Evolutionary conservation across 2,797 vertebrate genomes (phyloP), one percentile per base, ranked within the genome.

Genomic region (Phyllotis vaccarum): DNA sequence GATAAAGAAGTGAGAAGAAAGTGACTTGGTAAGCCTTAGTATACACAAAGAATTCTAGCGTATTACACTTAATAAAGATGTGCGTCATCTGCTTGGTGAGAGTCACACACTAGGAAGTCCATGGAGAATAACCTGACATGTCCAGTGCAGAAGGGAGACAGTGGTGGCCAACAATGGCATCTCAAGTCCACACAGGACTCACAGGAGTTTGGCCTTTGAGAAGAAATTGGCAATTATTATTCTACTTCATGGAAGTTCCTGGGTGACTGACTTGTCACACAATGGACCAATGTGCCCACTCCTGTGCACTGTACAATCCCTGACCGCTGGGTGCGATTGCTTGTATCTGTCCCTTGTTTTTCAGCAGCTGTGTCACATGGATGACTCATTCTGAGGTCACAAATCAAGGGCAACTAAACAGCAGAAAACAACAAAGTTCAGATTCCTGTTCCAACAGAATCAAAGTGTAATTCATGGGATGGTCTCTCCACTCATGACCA

Each of bases 401-500:
- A 46, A 34, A 60, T 14, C 24, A 81, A 93, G 82, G 78, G 12
- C n/a, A 70, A 27, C 60, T 52, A 68, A 46, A 19, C n/a, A n/a
- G 17, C 40, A 46, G 43, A 58, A 29, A 9, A 14, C 34, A 34
- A 43, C 58, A 70, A 13, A 79, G 31, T 43, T n/a, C 76, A 92
- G 46, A 31, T 37, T 46, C 14, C 31, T 86, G 60, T 58, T 34
- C 87, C 40, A 79, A 46, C 6, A 37, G 58, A 89, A 95, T 78
- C 75, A 91, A 95, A 97, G 54, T 89, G 80, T 89, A 93, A 24
- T 68, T 91, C 83, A 43, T 60, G 78, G 78, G 90, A 68, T 62
- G 43, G 83, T 31, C 54, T 79, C 85, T 93, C 66, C 85, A 68
- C 31, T 83, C 37, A 52, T 40, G 89, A 27, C 76, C 34, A 76